phyloP scores from a whole-genome alignment of 2,797 vertebrate genomes.

The Anas georgica region DNA sequence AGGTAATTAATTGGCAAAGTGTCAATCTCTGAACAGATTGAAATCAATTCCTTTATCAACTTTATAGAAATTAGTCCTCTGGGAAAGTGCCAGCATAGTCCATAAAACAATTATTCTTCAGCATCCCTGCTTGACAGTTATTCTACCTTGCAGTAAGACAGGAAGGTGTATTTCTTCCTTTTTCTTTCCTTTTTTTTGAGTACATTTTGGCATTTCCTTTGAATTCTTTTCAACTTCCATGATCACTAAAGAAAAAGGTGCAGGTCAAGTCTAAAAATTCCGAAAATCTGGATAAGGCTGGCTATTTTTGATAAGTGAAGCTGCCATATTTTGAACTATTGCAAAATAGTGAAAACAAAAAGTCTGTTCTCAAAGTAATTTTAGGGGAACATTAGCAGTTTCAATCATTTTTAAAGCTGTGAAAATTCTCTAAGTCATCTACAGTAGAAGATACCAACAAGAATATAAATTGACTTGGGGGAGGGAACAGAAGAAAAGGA shows the following conservation, averaged over 20 bases:
- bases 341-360: background rate
- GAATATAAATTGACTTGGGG: background rate
- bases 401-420: background rate
- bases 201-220: background rate
- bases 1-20: slow-evolving; percentile 6
- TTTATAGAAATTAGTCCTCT: background rate
- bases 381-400: background rate
- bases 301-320: background rate
- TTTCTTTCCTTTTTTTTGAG: background rate
- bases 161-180: background rate
- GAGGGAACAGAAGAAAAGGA: background rate
- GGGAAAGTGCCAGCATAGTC: background rate
- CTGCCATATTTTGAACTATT: background rate
- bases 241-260: background rate
- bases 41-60: slow-evolving; percentile 4
- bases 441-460: background rate
- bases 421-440: background rate
- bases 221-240: background rate
- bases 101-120: background rate
- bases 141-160: background rate
- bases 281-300: background rate
- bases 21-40: background rate
- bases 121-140: background rate
- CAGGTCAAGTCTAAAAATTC: background rate
- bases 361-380: background rate